A percentile compares a stretch with the other conserved stretches of the same genome.
phyloP scores from a whole-genome alignment of 2,113 vertebrate species.

The Ifrita kowaldi region DNA sequence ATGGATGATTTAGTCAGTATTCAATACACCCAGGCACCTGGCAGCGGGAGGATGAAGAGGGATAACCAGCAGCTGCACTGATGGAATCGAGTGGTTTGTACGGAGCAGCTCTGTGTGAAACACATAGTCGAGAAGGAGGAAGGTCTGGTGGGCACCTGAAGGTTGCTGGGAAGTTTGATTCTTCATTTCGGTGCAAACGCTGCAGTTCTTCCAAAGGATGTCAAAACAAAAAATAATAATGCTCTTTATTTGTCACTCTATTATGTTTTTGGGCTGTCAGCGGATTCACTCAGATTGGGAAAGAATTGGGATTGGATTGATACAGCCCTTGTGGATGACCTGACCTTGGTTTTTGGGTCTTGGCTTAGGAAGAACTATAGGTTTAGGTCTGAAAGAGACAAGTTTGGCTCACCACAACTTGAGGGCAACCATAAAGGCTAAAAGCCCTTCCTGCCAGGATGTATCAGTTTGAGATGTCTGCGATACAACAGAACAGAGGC shows the following conservation, averaged over 20 bases:
- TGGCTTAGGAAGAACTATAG: not conserved
- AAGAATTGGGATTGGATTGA: not conserved
- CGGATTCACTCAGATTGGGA: not conserved
- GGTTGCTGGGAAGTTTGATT: not conserved
- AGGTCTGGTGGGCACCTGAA: not conserved
- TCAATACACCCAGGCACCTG: not conserved
- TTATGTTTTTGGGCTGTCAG: not conserved
- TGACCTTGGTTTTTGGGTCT: not conserved
- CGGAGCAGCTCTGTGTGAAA: rapidly evolving
- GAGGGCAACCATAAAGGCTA: not conserved
- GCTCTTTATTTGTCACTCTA: not conserved
- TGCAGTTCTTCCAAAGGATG: not conserved
- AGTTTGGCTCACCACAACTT: not conserved
- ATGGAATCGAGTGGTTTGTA: not conserved
- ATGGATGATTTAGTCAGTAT: not conserved
- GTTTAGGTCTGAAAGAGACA: not conserved
- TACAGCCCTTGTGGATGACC: not conserved
- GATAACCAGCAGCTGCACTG: not conserved
- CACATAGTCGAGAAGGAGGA: rapidly evolving
- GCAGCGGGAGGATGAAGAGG: not conserved
- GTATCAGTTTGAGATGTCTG: not conserved
- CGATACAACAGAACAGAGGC: rapidly evolving
- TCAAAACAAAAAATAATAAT: not conserved
- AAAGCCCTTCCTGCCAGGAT: not conserved
- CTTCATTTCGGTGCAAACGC: rapidly evolving